Evolutionary conservation across 2,113 vertebrate species (phyloP).

Genomic region (Rhinolophus ferrumequinum): DNA sequence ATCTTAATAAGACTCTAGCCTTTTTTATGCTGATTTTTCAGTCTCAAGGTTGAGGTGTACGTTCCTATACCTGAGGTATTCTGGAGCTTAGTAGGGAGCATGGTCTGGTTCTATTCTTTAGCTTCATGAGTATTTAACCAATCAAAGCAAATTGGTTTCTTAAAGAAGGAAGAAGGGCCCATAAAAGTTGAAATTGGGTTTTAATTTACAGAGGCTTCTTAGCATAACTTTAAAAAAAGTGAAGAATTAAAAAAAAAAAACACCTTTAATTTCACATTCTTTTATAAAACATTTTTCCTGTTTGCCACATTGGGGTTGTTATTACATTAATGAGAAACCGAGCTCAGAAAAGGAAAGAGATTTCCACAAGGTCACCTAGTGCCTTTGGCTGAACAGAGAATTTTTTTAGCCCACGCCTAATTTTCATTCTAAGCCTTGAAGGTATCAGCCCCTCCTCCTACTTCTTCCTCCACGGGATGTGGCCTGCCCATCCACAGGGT

Average conservation of each 20-base stretch:
- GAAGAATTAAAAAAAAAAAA: conserved; percentile 17
- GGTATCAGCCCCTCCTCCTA: background rate
- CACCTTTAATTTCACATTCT: conserved; percentile 11
- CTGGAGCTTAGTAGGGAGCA: conserved; percentile 4
- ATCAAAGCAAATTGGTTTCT: conserved; percentile 66
- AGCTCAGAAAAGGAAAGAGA: background rate
- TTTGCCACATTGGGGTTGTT: conserved; percentile 21
- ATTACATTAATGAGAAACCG: conserved; percentile 14
- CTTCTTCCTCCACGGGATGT: background rate
- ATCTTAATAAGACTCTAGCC: conserved; percentile 67
- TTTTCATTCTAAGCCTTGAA: conserved; percentile 27
- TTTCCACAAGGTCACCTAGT: conserved; percentile 45
- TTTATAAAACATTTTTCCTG: conserved; percentile 39
- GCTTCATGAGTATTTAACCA: conserved; percentile 47
- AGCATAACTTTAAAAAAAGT: conserved; percentile 38
- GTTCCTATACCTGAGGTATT: conserved; percentile 19
- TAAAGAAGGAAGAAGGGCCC: conserved; percentile 42
- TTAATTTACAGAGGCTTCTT: conserved; percentile 56
- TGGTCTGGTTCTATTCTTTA: conserved; percentile 26
- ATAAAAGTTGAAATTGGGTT: conserved; percentile 68
- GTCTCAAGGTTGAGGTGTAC: conserved; percentile 27
- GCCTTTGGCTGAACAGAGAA: background rate
- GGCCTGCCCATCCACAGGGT: background rate
- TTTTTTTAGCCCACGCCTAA: background rate
- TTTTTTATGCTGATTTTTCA: conserved; percentile 68